Evolutionary conservation across 1,140 invertebrate species (phyloP), one percentile per base, ranked within the genome.

Genomic region (Drosophila erecta): DNA sequence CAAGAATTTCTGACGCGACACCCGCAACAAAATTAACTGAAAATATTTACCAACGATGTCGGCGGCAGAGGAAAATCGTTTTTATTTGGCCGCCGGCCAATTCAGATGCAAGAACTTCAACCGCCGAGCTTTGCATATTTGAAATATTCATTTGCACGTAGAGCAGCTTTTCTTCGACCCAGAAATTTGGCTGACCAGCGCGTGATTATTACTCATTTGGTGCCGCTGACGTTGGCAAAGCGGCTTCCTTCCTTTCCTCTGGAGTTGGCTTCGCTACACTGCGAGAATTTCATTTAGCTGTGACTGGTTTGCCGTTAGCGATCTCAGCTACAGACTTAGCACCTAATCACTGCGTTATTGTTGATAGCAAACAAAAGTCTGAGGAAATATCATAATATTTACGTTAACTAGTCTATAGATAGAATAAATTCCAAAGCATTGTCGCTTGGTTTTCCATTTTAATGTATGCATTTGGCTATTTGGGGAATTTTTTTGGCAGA

Each of bases 141-240:
- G 15, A 79, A 53, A 79, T 58, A 66, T 67, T 61, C 35, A 60
- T 77, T 76, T 78, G 65, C 65, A 76, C 22, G 43, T 49, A 12
- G 37, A 66, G 62, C 30, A 50, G 44, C 58, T 27, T 69, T 62
- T 69, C 37, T 35, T 44, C 33, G 64, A 17, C 20, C 61, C 38
- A 40, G 3, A 66, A 53, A 43, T 15, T 17, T 17, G 12, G 15
- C 27, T 22, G 24, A 44, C 35, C 44, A 40, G 59, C 72, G 71
- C 72, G 72, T 76, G 72, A 76, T 76, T 75, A 76, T 76, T 76
- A 76, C 71, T 76, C 72, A 76, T 76, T 76, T 75, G 24, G 73
- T 56, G 53, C 38, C 71, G 53, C 44, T 56, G 72, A 43, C 64
- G 49, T n/a, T 17, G 71, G 11, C 44, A 47, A 7, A 14, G 30